phyloP scores from a whole-genome alignment of 2,888 invertebrate genomes.

The Dicycla oo region DNA sequence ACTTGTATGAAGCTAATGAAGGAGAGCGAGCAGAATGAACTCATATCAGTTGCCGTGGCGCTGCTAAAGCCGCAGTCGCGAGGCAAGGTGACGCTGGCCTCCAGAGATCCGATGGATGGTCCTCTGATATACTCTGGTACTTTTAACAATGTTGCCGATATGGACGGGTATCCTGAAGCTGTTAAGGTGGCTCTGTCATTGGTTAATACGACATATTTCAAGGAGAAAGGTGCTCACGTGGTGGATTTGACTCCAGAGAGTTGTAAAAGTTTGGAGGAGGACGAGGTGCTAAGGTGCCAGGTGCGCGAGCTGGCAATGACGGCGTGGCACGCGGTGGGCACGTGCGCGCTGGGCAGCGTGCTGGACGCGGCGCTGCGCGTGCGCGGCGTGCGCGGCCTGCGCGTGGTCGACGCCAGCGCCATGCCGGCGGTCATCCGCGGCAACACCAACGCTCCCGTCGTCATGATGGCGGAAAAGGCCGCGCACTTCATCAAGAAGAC shows the following conservation, averaged over 20 bases:
- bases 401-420: conserved; percentile 83
- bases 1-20: conserved; percentile 73
- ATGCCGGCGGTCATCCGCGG: conserved; percentile 81
- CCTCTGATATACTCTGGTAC: conserved; percentile 82
- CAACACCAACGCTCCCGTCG: conserved; percentile 83
- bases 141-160: conserved; percentile 74
- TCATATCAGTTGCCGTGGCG: conserved; percentile 78
- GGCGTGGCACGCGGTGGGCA: conserved; percentile 85
- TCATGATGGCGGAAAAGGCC: conserved; percentile 85
- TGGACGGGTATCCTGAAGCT: conserved; percentile 74
- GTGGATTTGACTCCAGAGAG: conserved; percentile 72
- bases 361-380: conserved; percentile 77
- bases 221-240: conserved; percentile 70
- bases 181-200: conserved; percentile 73
- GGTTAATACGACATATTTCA: conserved; percentile 76
- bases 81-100: conserved; percentile 75
- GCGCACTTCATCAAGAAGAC: conserved; percentile 78
- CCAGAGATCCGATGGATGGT: conserved; percentile 70
- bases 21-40: conserved; percentile 72
- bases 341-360: conserved; percentile 81
- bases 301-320: conserved; percentile 76
- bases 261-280: conserved; percentile 69
- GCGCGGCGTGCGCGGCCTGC: conserved; percentile 71
- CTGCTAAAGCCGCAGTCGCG: conserved; percentile 81
- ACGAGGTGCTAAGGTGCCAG: conserved; percentile 84